phyloP scores from a whole-genome alignment of 2,113 vertebrate genomes.

The Petrocephalus zakoni region DNA sequence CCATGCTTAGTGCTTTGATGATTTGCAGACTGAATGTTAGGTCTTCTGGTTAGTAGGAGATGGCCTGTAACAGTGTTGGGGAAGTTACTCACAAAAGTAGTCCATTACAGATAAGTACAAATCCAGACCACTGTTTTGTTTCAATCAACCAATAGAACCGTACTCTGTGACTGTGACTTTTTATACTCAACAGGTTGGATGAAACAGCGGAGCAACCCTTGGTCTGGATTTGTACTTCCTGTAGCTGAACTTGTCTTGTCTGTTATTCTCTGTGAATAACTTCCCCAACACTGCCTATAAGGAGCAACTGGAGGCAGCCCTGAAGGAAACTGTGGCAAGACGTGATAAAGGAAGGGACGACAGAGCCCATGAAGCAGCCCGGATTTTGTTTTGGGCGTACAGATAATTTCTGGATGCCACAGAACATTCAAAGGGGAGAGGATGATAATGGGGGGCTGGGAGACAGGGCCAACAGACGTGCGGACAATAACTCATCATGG shows the following conservation, averaged over 20 bases:
- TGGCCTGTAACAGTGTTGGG: too few relatives aligned
- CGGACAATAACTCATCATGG: neutral
- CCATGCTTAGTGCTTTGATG: neutral
- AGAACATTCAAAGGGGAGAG: neutral
- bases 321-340: neutral
- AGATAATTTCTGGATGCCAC: neutral
- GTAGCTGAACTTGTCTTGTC: too few relatives aligned
- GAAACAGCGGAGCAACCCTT: too few relatives aligned
- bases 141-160: too few relatives aligned
- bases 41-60: neutral
- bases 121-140: too few relatives aligned
- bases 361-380: neutral
- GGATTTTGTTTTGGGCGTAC: neutral
- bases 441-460: neutral
- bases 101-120: too few relatives aligned
- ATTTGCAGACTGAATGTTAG: neutral
- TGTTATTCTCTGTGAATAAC: too few relatives aligned
- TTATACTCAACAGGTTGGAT: too few relatives aligned
- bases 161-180: too few relatives aligned
- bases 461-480: neutral
- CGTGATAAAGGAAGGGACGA: neutral
- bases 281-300: too few relatives aligned
- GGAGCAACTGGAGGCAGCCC: neutral
- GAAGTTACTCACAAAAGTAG: too few relatives aligned
- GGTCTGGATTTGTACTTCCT: too few relatives aligned